phyloP scores from a whole-genome alignment of 2,797 vertebrate species.

The Hozukius guyotensis region DNA sequence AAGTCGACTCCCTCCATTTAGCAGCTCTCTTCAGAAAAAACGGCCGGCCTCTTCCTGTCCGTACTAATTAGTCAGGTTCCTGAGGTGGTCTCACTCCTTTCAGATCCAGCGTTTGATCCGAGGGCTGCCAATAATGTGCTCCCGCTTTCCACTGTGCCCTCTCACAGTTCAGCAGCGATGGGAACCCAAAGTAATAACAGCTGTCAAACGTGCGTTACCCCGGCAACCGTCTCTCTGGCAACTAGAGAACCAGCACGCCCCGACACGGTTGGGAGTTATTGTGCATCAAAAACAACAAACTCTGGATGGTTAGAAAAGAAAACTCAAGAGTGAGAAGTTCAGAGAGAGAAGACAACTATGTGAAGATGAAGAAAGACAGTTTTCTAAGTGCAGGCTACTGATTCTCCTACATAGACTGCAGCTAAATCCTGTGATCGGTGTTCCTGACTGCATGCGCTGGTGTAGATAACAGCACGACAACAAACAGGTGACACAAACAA shows the following conservation, averaged over 20 bases:
- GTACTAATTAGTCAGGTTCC: conserved; percentile 70
- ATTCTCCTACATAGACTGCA: neutral
- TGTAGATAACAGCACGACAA: neutral
- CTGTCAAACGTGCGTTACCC: conserved; percentile 84
- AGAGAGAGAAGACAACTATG: conserved; percentile 31
- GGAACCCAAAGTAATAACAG: conserved; percentile 75
- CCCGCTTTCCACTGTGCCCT: conserved; percentile 65
- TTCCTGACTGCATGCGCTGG: neutral
- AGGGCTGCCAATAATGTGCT: conserved; percentile 21
- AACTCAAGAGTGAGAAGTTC: conserved; percentile 26
- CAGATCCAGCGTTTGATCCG: conserved; percentile 53
- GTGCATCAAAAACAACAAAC: conserved; percentile 35
- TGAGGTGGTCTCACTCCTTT: conserved; percentile 63
- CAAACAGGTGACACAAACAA: neutral
- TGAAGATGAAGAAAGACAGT: conserved; percentile 4
- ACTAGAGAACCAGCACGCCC: conserved; percentile 49
- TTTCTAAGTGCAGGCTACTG: neutral
- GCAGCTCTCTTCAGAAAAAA: conserved; percentile 23
- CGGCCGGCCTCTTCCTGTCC: conserved; percentile 59
- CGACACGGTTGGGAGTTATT: conserved; percentile 9
- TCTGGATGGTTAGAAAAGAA: neutral
- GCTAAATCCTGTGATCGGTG: neutral
- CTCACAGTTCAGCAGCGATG: conserved; percentile 39
- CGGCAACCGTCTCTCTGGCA: conserved; percentile 82
- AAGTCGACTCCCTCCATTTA: conserved; percentile 42